A percentile compares a stretch with the other conserved stretches of the same genome.
Conservation (phyloP, 2,888 invertebrate genomes). For the Congeria kusceri region DNA sequence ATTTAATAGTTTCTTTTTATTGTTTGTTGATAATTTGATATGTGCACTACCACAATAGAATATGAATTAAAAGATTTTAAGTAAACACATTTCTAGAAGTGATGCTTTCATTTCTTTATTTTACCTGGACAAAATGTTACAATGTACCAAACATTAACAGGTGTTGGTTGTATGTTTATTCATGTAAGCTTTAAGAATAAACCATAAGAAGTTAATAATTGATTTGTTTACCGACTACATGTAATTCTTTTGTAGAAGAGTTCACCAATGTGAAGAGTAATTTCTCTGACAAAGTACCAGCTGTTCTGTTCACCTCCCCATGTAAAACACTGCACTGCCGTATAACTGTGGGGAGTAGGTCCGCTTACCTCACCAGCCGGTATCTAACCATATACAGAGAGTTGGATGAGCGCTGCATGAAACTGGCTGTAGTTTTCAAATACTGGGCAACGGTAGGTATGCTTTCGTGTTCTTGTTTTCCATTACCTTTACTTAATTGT, state of each 20-base stretch:
- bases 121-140: no score
- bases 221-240: background rate
- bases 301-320: constrained; percentile 81
- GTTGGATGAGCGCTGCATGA: constrained; percentile 86
- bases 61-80: no score
- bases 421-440: constrained; percentile 85
- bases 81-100: no score
- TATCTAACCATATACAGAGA: constrained; percentile 86
- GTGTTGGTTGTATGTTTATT: no score
- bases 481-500: no score
- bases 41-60: no score
- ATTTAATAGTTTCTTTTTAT: no score
- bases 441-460: constrained; percentile 85
- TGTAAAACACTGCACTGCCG: constrained; percentile 75
- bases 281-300: constrained; percentile 84
- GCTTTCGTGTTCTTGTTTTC: no score
- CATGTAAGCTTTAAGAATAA: no score
- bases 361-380: constrained; percentile 86
- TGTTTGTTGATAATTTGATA: no score
- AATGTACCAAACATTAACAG: no score
- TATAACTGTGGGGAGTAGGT: constrained; percentile 83
- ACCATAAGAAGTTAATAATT: background rate
- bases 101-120: no score
- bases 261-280: constrained; percentile 82
- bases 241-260: constrained; percentile 60